Base-by-base conservation (phyloP, 2,113 vertebrate genomes). In the Crotalus helleri region DNA sequence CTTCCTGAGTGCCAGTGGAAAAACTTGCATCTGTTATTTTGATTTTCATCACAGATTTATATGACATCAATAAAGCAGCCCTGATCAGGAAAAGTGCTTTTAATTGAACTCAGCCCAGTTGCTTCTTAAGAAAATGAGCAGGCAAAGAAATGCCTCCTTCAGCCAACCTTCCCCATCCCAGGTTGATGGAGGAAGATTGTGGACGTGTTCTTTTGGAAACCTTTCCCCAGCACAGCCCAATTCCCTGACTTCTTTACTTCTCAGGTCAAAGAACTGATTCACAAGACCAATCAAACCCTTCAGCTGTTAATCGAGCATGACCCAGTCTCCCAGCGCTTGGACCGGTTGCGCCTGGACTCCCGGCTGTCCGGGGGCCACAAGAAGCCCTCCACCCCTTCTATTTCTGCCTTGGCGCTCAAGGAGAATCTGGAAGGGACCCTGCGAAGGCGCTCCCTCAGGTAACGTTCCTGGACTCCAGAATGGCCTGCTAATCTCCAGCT, bases 221-320 rank as follows among this genome's bases (percentile, higher is more conserved):
- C 61, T 21, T 59, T 92, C 44, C 44, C 88, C 10, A 12, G 5
- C 87, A 26, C 5, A 3, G 13, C 13, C 54, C 24, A 88, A 33
- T 94, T 49, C 59, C 53, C 64, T 57, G 91, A 33, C 61, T 85
- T 74, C 87, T 96, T 89, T 95, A 54, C 13, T 89, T 2, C 96
- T 26, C 94, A 99, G 99, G 98, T 99, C 94, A 98, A 99, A 92
- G 98, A 99, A 39, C 96, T 99, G 11, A 98, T 99, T 95, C 98
- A 98, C 96, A 97, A 97, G 95, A 99, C 99, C 6, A 98, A 98
- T 97, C 98, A 99, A 96, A 98, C 98, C 0, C 98, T 99, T 85
- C 99, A 99, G 97, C 98, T 99, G 95, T 97, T 99, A 46, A 98
- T 99, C 4, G 99, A 99, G 95, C 99, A 99, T 0, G 98, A 99